Percentiles rank a stretch among this genome's conserved stretches.
phyloP scores from a whole-genome alignment of 1,140 invertebrate genomes.

The Samia ricini region DNA sequence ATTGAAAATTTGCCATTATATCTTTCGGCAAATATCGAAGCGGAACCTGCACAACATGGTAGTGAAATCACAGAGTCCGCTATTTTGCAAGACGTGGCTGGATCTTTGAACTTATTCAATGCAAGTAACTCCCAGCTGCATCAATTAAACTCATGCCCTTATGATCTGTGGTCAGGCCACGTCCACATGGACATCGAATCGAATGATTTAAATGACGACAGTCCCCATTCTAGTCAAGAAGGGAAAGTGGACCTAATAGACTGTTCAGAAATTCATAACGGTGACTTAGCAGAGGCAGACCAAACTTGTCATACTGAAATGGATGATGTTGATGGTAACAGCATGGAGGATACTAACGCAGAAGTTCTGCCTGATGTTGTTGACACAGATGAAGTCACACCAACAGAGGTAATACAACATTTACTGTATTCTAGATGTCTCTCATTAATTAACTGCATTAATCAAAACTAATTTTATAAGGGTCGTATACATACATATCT shows the following conservation, averaged over 20 bases:
- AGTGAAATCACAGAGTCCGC: constrained; percentile 55
- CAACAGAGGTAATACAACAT: constrained; percentile 75
- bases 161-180: constrained; percentile 64
- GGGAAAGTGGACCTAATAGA: constrained; percentile 71
- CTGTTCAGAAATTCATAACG: constrained; percentile 73
- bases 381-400: constrained; percentile 73
- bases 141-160: constrained; percentile 56
- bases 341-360: constrained; percentile 36
- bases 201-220: constrained; percentile 43
- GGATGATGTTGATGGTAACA: constrained; percentile 34
- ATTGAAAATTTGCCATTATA: constrained; percentile 61
- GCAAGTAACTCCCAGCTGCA: constrained; percentile 62
- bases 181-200: constrained; percentile 60
- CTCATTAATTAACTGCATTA: constrained; percentile 62
- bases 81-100: constrained; percentile 64
- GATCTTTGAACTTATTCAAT: constrained; percentile 63
- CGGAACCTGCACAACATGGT: constrained; percentile 34
- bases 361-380: constrained; percentile 70
- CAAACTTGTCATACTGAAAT: constrained; percentile 61
- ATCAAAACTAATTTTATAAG: constrained; percentile 33
- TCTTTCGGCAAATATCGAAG: constrained; percentile 34
- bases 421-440: constrained; percentile 70
- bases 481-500: constrained; percentile 14
- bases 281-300: constrained; percentile 73
- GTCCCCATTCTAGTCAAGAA: constrained; percentile 58